phyloP scores from a whole-genome alignment of 2,113 vertebrate genomes.

The Phalacrocorax brasilianus region DNA sequence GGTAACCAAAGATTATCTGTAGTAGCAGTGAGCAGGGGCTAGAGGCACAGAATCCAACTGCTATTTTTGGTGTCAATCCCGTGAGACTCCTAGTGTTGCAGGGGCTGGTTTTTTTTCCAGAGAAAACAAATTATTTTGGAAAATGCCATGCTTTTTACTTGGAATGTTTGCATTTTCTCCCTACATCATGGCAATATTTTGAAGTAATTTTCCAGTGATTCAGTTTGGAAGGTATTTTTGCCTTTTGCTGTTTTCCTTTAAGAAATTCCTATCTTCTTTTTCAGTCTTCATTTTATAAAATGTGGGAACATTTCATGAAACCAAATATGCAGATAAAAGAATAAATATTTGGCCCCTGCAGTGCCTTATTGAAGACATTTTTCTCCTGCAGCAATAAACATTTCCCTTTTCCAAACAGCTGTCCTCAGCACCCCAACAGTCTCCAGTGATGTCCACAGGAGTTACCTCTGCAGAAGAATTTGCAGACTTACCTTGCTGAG shows the following conservation, averaged over 20 bases:
- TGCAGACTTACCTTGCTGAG: not conserved
- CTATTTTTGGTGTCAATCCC: not conserved
- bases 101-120: not conserved
- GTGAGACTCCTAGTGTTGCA: not conserved
- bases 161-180: not conserved
- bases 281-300: not conserved
- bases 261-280: not conserved
- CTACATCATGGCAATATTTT: not conserved
- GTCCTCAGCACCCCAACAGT: not conserved
- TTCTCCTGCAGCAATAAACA: not conserved
- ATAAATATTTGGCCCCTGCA: not conserved
- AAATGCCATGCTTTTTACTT: not conserved
- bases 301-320: not conserved
- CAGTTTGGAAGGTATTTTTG: not conserved
- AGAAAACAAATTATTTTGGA: not conserved
- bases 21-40: not conserved
- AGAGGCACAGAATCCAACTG: not conserved
- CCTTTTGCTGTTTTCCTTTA: not conserved
- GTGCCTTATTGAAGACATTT: not conserved
- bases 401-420: not conserved
- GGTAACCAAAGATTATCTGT: not conserved
- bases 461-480: not conserved
- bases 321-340: not conserved
- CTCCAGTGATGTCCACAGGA: not conserved
- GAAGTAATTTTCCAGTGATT: not conserved